Base-by-base conservation (phyloP, 2,888 invertebrate genomes). In the Melanargia galathea region DNA sequence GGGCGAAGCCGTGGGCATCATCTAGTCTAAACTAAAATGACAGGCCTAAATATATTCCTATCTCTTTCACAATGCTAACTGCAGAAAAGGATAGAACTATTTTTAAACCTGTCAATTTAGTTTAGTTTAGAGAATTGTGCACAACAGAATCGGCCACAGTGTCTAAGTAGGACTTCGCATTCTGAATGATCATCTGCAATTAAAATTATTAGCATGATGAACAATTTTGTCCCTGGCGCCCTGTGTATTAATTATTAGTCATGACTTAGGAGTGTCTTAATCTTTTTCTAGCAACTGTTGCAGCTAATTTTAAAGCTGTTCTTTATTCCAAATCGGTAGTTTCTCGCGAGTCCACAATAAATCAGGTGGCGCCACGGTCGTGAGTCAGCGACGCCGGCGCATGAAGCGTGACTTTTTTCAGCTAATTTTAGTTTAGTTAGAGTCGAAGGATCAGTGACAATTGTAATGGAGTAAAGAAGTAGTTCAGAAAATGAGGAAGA, bases 321-420 rank as follows among this genome's bases (percentile, higher is more conserved):
- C 56, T 71, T 70, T 69, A 73, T 72, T 73, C 71, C 74, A 73
- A 76, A 77, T 73, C 72, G 74, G 66, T 63, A 75, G 68, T 66
- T 66, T 56, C 33, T 51, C 62, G 77, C 78, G 78, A 82, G 78
- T 73, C 78, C 78, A 71, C 75, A 56, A 83, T 87, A 87, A 87
- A 88, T 88, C 83, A 77, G 68, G 72, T 76, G 89, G 88, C 89
- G 88, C 88, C 89, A 86, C 75, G 60, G 74, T 68, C 73, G 76
- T 84, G 86, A 85, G 70, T 88, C 87, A 86, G 68, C 72, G 64
- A 71, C 73, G 70, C 66, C 75, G 76, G 74, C 78, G 77, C 74
- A 74, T 69, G 30, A 33, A 30, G 64, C 75, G 48, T 45, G 38
- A 64, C 66, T 70, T 70, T 72, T 74, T 74, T 74, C 73, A 72